These are phyloP conservation scores for Ectropis grisescens DNA, from an alignment of 1,140 invertebrate species.

Conservation along the genomic window DNA sequence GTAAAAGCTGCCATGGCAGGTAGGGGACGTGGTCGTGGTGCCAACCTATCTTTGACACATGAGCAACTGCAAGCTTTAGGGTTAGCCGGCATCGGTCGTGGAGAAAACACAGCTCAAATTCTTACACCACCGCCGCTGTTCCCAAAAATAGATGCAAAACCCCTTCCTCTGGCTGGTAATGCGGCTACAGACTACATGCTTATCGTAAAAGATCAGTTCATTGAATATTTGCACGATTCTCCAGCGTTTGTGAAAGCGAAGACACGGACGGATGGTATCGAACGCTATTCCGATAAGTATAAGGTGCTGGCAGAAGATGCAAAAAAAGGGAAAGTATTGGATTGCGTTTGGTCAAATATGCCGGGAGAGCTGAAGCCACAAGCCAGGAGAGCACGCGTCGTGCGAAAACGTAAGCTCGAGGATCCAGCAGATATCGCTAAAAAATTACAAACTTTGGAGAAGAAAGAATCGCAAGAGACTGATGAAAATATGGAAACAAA, in stretches of 20 bases:
- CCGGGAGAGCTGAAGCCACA: constrained; percentile 55
- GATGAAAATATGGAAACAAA: constrained; percentile 25
- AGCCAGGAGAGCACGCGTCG: constrained; percentile 18
- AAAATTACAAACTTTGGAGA: constrained; percentile 58
- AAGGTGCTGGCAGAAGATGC: constrained; percentile 57
- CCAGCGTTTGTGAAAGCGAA: constrained; percentile 56
- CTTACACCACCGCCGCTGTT: constrained; percentile 60
- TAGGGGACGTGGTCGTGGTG: constrained; percentile 53
- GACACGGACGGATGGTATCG: constrained; percentile 48
- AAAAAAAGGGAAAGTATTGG: constrained; percentile 43
- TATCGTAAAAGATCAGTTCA: constrained; percentile 65
- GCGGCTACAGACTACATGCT: constrained; percentile 65
- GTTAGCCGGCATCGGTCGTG: constrained; percentile 47
- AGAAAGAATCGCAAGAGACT: constrained; percentile 43
- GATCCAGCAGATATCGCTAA: constrained; percentile 47
- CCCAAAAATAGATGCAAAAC: constrained; percentile 61
- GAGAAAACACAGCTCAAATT: constrained; percentile 39
- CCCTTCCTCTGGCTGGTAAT: constrained; percentile 48
- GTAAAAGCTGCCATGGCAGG: constrained; percentile 55
- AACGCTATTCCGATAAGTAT: constrained; percentile 68
- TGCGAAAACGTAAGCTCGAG: constrained; percentile 50
- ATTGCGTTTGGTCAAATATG: constrained; percentile 57
- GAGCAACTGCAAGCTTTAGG: constrained; percentile 63
- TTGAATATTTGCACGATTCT: constrained; percentile 63
- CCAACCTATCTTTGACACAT: constrained; percentile 48